Conservation (phyloP, 2,113 vertebrate species). For the Mus pahari region DNA sequence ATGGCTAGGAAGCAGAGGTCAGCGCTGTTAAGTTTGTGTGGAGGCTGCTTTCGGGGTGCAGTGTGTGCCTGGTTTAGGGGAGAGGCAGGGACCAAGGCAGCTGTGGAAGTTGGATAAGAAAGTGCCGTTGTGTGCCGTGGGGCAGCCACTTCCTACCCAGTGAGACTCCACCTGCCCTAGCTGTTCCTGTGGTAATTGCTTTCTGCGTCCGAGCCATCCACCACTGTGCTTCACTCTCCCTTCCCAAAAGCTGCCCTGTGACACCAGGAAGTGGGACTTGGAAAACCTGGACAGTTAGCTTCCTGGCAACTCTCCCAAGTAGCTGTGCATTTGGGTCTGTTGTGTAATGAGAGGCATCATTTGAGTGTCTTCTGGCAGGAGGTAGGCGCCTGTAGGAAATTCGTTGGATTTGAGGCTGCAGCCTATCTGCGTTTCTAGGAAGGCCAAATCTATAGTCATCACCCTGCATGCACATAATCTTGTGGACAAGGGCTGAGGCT, state of each 20-base stretch:
- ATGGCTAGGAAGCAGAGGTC: not conserved
- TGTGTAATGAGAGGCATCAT: not conserved
- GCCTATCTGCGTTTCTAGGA: not conserved
- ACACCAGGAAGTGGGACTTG: not conserved
- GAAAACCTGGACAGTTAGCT: not conserved
- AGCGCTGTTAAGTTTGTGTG: not conserved
- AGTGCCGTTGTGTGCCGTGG: not conserved
- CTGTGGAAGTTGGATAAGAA: not conserved
- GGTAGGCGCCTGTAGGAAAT: not conserved
- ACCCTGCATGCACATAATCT: not conserved
- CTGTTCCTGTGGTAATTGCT: not conserved
- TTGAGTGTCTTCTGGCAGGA: not conserved
- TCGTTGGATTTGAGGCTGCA: not conserved
- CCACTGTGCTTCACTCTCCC: not conserved
- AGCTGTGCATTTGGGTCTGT: not conserved
- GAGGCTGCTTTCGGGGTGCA: not conserved
- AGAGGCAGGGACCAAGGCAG: not conserved
- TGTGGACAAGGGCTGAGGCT: not conserved
- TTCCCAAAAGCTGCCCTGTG: not conserved
- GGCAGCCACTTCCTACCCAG: not conserved
- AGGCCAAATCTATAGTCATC: not conserved
- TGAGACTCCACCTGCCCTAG: not conserved
- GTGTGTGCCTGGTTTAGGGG: not conserved
- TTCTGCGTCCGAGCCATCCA: no score
- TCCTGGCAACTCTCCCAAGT: not conserved